Base-by-base conservation (phyloP, 2,797 vertebrate genomes). In the Fistularia tabacaria region DNA sequence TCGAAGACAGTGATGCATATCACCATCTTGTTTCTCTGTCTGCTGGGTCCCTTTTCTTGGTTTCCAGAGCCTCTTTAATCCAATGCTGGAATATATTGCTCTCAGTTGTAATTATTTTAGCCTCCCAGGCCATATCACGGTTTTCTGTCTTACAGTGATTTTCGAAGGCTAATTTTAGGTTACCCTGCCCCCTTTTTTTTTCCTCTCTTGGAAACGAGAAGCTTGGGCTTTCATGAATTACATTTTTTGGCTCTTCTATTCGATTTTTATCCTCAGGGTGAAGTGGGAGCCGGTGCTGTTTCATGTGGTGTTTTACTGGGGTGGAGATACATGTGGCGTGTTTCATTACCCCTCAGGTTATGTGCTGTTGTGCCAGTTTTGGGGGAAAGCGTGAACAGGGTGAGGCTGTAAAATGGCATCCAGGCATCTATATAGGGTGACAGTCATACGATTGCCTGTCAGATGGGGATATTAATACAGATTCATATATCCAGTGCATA, bases 51-150 rank as follows among this genome's bases (percentile, higher is more conserved):
- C 9, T 42, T 15, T 39, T 14, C 39, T 25, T 5, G 2, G 25
- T 25, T 25, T 25, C 51, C 9, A 25, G 9, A 53, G 14, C 51
- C 51, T 56, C 57, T 76, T 78, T 51, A 68, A 69, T 66, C 56
- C 59, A 71, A 6, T 48, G 38, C 8, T 65, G 44, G 43, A 64
- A 63, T 63, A 48, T 62, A 54, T 71, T 66, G 45, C 64, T 75
- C 53, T 69, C 67, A 71, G 57, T 70, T 61, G 62, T 65, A 78
- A 84, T 84, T 78, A 78, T 69, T 74, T 68, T 48, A 55, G 15
- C 40, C 54, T 73, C 56, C 42, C 38, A 59, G 57, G 55, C 60
- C 57, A 51, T 69, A 71, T 73, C 41, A 44, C 50, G 46, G 64
- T 80, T 74, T 74, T 66, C 63, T 51, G 54, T 57, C 66, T 71